phyloP scores from a whole-genome alignment of 2,113 vertebrate genomes.

The Lampris incognitus region DNA sequence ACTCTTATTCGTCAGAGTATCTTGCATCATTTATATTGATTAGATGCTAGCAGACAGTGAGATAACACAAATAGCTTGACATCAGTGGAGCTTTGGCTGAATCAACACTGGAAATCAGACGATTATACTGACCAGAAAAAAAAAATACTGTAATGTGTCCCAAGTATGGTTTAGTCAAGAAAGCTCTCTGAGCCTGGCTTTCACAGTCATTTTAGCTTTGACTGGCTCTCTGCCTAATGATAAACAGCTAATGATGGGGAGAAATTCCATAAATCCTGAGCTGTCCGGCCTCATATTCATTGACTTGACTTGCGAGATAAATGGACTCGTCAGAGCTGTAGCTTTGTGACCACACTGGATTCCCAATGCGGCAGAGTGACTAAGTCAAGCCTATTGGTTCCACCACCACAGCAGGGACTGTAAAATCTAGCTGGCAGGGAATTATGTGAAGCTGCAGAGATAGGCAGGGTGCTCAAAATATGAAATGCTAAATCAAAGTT shows the following conservation, averaged over 20 bases:
- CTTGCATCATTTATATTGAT: constrained; percentile 26
- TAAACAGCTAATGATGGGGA: constrained; percentile 35
- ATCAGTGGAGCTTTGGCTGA: not conserved
- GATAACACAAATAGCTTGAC: constrained; percentile 39
- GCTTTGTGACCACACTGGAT: constrained; percentile 34
- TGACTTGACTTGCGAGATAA: constrained; percentile 52
- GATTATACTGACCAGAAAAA: constrained; percentile 24
- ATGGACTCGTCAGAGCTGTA: constrained; percentile 49
- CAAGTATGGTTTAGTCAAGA: not conserved
- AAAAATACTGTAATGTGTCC: not conserved
- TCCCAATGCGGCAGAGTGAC: constrained; percentile 36
- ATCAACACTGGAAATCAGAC: not conserved
- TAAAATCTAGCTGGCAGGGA: constrained; percentile 24
- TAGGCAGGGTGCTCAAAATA: constrained; percentile 31
- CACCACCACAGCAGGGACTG: constrained; percentile 22
- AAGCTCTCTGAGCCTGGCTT: constrained; percentile 6
- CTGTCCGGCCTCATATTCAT: constrained; percentile 27
- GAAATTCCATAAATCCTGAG: constrained; percentile 30
- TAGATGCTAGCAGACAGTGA: not conserved
- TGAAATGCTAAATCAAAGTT: constrained; percentile 50
- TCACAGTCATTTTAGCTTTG: constrained; percentile 11
- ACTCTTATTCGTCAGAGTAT: constrained; percentile 47
- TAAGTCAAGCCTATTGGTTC: constrained; percentile 62
- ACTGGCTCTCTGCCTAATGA: constrained; percentile 17
- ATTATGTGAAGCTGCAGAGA: constrained; percentile 35